Percentiles rank a stretch among this genome's conserved stretches.
Conservation (phyloP, 2,797 vertebrate species). For the Streptopelia turtur region DNA sequence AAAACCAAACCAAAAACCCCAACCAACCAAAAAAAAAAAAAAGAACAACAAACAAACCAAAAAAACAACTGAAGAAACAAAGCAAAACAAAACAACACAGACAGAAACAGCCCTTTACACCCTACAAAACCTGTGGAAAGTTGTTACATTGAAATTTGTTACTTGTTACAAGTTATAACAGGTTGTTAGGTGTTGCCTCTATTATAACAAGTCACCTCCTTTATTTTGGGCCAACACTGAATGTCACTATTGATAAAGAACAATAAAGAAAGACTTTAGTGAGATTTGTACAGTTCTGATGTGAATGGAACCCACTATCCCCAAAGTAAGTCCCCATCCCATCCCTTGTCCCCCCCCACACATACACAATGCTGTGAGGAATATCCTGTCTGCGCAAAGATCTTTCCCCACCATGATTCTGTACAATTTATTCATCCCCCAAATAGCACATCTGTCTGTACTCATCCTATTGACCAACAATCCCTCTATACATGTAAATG, state of each 20-base stretch:
- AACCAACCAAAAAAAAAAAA: too few relatives aligned
- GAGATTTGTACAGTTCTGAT: background rate
- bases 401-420: background rate
- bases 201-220: background rate
- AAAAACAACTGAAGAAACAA: too few relatives aligned
- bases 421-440: background rate
- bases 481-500: background rate
- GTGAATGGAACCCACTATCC: background rate
- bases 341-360: fast-evolving
- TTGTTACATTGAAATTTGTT: background rate
- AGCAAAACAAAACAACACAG: background rate
- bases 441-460: background rate
- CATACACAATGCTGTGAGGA: background rate
- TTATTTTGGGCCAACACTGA: background rate
- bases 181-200: background rate
- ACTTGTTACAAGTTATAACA: background rate
- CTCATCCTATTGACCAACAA: background rate
- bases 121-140: background rate
- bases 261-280: background rate
- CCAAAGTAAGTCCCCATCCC: background rate
- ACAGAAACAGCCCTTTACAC: too few relatives aligned
- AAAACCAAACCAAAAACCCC: background rate
- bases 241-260: background rate
- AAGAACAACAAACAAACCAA: too few relatives aligned
- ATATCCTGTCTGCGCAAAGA: background rate